A percentile compares a stretch with the other conserved stretches of the same genome.
These are phyloP conservation scores for Pseudorectes ferrugineus DNA, from an alignment of 2,113 vertebrate genomes.

Conservation along the genomic window DNA sequence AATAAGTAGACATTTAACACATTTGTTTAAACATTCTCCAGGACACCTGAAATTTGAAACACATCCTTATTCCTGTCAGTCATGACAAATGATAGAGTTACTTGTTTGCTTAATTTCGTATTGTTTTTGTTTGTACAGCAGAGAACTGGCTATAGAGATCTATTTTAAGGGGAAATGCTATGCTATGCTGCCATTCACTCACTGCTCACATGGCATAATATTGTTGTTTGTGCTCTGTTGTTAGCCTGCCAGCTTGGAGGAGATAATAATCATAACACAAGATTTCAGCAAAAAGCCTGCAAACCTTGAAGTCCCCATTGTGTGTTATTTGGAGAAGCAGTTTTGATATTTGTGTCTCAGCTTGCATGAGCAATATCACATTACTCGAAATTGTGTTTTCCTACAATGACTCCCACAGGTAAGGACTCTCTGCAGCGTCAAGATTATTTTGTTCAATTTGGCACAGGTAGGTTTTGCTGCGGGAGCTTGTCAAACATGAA, in stretches of 20 bases:
- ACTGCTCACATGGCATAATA: not conserved
- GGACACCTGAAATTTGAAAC: not conserved
- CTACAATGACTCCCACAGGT: not conserved
- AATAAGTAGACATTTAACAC: not conserved
- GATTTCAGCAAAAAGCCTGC: not conserved
- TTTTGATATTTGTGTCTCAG: not conserved
- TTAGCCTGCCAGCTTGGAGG: not conserved
- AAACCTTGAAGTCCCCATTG: not conserved
- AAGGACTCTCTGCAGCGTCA: not conserved
- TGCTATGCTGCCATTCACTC: not conserved
- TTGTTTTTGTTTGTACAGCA: not conserved
- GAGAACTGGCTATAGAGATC: not conserved
- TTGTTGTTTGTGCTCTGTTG: not conserved
- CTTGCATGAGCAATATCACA: not conserved
- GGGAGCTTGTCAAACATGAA: not conserved
- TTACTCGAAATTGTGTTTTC: not conserved
- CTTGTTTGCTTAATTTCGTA: not conserved
- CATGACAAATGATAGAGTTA: not conserved
- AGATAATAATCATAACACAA: not conserved
- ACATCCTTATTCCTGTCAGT: not conserved
- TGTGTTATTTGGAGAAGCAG: not conserved
- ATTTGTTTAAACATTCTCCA: not conserved
- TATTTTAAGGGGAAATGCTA: not conserved
- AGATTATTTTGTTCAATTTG: not conserved
- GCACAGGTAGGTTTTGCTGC: not conserved